These are phyloP conservation scores for Psophia crepitans DNA, from an alignment of 2,113 vertebrate species.

Conservation along the genomic window DNA sequence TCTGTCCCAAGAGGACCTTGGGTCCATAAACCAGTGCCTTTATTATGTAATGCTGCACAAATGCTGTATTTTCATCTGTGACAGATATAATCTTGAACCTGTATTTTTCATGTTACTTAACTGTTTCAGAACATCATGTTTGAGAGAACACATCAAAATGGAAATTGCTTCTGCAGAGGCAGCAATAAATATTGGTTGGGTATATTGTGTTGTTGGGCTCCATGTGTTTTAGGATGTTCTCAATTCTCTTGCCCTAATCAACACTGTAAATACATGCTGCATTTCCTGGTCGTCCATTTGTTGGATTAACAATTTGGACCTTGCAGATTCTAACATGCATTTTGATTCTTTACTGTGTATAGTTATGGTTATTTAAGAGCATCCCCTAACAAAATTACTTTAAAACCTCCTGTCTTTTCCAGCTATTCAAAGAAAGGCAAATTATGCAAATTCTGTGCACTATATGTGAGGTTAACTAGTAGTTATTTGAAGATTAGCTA, in stretches of 20 bases:
- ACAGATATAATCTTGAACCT: slow-evolving; percentile 74
- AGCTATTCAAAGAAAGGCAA: background rate
- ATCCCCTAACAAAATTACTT: background rate
- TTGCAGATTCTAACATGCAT: slow-evolving; percentile 9
- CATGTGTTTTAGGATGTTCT: slow-evolving; percentile 55
- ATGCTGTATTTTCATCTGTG: slow-evolving; percentile 75
- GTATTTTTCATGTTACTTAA: slow-evolving; percentile 77
- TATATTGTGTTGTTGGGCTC: slow-evolving; percentile 49
- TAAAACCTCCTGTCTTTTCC: background rate
- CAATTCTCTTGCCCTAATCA: slow-evolving; percentile 49
- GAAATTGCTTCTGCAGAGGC: slow-evolving; percentile 75
- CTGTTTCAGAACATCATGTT: slow-evolving; percentile 70
- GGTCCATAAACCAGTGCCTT: slow-evolving; percentile 62
- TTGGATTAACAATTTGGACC: slow-evolving; percentile 45
- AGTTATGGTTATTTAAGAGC: background rate
- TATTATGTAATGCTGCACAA: slow-evolving; percentile 78
- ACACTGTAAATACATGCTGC: slow-evolving; percentile 37
- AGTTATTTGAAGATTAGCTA: background rate
- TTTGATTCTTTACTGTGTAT: slow-evolving; percentile 8
- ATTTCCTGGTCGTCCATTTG: slow-evolving; percentile 1
- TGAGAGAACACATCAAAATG: slow-evolving; percentile 75
- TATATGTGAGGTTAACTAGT: background rate
- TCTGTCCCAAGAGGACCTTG: slow-evolving; percentile 58
- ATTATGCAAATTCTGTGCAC: background rate
- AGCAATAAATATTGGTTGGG: slow-evolving; percentile 74